phyloP scores from a whole-genome alignment of 2,113 vertebrate species.

The Dolichotis patagonum region DNA sequence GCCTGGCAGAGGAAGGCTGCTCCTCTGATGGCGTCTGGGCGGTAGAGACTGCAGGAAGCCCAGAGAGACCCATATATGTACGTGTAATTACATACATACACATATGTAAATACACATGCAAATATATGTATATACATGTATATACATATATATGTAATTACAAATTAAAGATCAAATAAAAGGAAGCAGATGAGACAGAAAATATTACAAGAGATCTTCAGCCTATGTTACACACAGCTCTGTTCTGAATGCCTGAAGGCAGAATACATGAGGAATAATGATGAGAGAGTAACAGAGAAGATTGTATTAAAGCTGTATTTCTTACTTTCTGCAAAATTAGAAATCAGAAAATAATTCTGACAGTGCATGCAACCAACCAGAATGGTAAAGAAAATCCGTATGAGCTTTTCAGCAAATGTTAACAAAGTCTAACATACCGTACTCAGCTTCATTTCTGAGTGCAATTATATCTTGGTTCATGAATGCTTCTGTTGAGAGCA shows the following conservation, averaged over 20 bases:
- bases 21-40: too few species aligned
- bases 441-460: background rate
- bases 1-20: too few species aligned
- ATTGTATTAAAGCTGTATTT: background rate
- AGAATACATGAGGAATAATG: fast-evolving
- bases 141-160: background rate
- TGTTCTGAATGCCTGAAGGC: background rate
- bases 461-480: background rate
- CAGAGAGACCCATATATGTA: too few species aligned
- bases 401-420: background rate
- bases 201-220: background rate
- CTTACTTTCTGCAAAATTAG: background rate
- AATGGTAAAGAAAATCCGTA: background rate
- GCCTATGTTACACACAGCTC: background rate
- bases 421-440: background rate
- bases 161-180: background rate
- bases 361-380: background rate
- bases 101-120: too few species aligned
- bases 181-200: background rate
- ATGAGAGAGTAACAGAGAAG: background rate
- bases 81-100: too few species aligned
- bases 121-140: too few species aligned
- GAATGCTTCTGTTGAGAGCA: background rate
- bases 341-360: background rate
- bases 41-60: too few species aligned